phyloP scores from a whole-genome alignment of 2,797 vertebrate species.

The Poeciliopsis turneri region DNA sequence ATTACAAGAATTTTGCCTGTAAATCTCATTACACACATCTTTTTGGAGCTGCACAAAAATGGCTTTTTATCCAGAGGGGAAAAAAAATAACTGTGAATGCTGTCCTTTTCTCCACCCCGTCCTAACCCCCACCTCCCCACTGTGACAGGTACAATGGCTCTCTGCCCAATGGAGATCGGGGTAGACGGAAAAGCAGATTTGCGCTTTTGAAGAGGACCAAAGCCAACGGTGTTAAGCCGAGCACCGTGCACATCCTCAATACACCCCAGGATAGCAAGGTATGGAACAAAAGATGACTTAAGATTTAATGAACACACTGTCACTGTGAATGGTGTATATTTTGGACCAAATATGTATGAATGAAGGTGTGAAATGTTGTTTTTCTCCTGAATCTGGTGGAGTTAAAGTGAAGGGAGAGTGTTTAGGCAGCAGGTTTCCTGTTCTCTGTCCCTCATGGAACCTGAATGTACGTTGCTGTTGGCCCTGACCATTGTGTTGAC shows the following conservation, averaged over 20 bases:
- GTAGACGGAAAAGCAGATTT: constrained; percentile 97
- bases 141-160: constrained; percentile 94
- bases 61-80: constrained; percentile 8
- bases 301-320: constrained; percentile 32
- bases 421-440: constrained; percentile 5
- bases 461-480: constrained; percentile 52
- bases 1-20: constrained; percentile 38
- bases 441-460: constrained; percentile 28
- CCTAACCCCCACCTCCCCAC: constrained; percentile 15
- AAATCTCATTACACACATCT: constrained; percentile 47
- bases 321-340: constrained; percentile 3
- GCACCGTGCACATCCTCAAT: constrained; percentile 94
- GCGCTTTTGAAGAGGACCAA: constrained; percentile 92
- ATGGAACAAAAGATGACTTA: constrained; percentile 46
- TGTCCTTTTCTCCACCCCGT: constrained; percentile 30
- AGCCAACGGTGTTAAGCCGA: constrained; percentile 96
- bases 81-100: constrained; percentile 29
- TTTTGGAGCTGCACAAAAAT: constrained; percentile 30
- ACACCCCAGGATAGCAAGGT: constrained; percentile 97
- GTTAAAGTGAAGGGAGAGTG: neutral
- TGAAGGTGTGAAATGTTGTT: neutral
- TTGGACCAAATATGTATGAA: neutral
- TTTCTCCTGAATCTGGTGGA: neutral
- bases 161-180: constrained; percentile 94
- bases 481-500: constrained; percentile 60